Percentiles rank a stretch among this genome's conserved stretches.
These are phyloP conservation scores for Distichodus sexfasciatus DNA, from an alignment of 2,797 vertebrate species.

Conservation along the genomic window DNA sequence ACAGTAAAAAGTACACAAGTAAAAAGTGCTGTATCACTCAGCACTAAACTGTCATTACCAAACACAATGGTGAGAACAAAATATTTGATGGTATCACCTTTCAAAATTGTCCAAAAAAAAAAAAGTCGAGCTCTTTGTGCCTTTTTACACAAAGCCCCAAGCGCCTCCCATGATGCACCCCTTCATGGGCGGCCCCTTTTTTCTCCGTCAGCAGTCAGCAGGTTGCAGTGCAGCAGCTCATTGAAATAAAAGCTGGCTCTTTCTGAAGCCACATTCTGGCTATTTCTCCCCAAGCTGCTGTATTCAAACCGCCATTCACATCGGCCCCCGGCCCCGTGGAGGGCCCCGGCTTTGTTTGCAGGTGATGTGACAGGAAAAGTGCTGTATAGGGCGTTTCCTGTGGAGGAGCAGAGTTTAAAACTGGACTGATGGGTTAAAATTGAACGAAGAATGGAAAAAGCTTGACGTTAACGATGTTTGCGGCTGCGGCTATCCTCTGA, in stretches of 20 bases:
- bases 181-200: neutral
- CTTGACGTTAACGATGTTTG: too few relatives aligned
- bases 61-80: too few relatives aligned
- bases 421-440: too few relatives aligned
- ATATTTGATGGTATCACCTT: too few relatives aligned
- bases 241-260: constrained; percentile 52
- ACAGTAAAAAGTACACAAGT: too few relatives aligned
- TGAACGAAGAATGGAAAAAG: too few relatives aligned
- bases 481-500: too few relatives aligned
- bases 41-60: too few relatives aligned
- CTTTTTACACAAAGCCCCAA: neutral
- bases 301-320: too few relatives aligned
- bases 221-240: constrained; percentile 56
- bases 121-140: neutral
- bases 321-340: neutral
- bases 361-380: neutral
- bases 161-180: neutral
- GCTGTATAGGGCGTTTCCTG: constrained; percentile 17
- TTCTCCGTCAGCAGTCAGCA: neutral
- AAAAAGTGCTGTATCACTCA: too few relatives aligned
- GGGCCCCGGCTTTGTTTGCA: constrained; percentile 12
- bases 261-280: constrained; percentile 60
- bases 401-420: neutral
- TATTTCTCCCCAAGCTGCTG: constrained; percentile 53
- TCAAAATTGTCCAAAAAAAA: neutral